Evolutionary conservation across 2,797 vertebrate species (phyloP).

Genomic region (Poliocrania exsul): DNA sequence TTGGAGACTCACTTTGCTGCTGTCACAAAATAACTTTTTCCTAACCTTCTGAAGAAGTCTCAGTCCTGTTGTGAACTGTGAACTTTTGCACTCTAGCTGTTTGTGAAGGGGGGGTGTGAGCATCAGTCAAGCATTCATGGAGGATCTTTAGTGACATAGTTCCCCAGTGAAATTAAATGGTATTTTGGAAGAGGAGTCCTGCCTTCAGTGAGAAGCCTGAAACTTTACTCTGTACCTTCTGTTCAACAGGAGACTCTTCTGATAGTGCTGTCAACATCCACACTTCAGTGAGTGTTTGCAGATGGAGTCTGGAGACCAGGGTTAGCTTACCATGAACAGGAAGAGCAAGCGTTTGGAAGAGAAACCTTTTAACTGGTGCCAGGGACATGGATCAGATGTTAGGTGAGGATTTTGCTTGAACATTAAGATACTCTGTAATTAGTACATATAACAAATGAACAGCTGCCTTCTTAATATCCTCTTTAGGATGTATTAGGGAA

Average conservation of each 20-base stretch:
- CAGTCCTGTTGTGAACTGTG: not conserved
- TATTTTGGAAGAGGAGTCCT: not conserved
- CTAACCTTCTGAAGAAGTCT: not conserved
- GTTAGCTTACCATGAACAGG: not conserved
- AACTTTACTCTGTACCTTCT: not conserved
- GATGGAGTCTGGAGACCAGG: not conserved
- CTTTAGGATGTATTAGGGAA: not conserved
- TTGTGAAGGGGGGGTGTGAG: not conserved
- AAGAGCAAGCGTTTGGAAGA: not conserved
- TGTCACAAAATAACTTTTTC: not conserved
- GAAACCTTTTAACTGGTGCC: not conserved
- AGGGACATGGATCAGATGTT: not conserved
- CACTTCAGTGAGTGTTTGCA: not conserved
- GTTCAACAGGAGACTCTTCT: not conserved
- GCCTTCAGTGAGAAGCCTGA: not conserved
- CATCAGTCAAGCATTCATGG: not conserved
- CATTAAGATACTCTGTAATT: not conserved
- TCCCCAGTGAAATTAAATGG: not conserved
- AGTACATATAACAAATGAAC: rapidly evolving
- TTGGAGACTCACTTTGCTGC: not conserved
- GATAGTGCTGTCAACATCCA: not conserved
- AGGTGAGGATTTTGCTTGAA: not conserved
- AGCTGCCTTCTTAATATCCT: not conserved
- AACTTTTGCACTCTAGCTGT: not conserved
- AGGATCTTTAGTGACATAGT: not conserved